These are phyloP conservation scores for Actinostola sp. DNA, from an alignment of 92 coral and sea anemone genomes.

Conservation along the genomic window DNA sequence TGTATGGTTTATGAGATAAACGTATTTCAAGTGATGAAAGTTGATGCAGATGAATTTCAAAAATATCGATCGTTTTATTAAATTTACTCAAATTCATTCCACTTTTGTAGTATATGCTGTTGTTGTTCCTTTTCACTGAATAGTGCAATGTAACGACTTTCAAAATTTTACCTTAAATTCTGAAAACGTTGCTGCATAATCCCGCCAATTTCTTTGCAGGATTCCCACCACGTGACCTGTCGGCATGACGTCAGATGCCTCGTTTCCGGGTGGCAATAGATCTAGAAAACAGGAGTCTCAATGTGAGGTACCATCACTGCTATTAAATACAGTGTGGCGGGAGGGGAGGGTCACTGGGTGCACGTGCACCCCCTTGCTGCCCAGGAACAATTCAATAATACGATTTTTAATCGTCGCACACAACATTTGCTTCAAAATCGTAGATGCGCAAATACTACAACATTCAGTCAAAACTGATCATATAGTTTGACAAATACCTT, in stretches of 20 bases:
- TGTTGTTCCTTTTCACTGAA: not conserved
- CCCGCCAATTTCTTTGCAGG: constrained; percentile 92
- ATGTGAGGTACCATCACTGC: not conserved
- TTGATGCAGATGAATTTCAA: no score
- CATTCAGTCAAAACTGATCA: not conserved
- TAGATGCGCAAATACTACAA: not conserved
- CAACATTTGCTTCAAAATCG: not conserved
- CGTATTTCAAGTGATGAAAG: no score
- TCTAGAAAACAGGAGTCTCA: not conserved
- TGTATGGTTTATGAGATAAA: no score
- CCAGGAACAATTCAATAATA: no score
- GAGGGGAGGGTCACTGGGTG: no score
- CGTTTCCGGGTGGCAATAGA: constrained; percentile 20
- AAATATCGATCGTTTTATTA: no score
- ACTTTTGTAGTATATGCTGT: not conserved
- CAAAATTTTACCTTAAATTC: constrained; percentile 74
- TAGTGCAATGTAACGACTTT: not conserved
- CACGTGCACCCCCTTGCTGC: no score
- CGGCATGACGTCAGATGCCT: constrained; percentile 70
- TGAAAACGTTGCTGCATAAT: constrained; percentile 84
- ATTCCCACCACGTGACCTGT: constrained; percentile 88
- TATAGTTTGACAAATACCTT: constrained; percentile 22
- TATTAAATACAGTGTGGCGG: not conserved
- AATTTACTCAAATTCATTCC: no score
- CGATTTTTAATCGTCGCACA: not conserved